These are phyloP conservation scores for Hylomyscus alleni DNA, from an alignment of 2,797 vertebrate genomes.

Conservation along the genomic window DNA sequence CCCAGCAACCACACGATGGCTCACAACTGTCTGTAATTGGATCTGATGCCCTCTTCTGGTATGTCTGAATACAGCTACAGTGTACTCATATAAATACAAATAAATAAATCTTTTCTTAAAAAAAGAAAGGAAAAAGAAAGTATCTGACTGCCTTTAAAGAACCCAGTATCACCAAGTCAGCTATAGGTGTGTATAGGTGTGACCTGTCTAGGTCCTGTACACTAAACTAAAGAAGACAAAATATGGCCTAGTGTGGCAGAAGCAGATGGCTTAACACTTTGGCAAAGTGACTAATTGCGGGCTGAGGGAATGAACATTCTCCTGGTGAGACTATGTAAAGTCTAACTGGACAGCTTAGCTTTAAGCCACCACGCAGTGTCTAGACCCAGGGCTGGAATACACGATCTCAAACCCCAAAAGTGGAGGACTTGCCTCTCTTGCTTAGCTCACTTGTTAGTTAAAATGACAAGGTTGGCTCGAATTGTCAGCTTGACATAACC, in stretches of 20 bases:
- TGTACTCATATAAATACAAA: too few species aligned
- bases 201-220: background rate
- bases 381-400: background rate
- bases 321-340: too few species aligned
- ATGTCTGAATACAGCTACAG: too few species aligned
- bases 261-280: background rate
- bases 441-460: background rate
- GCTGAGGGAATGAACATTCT: background rate
- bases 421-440: background rate
- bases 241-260: background rate
- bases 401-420: background rate
- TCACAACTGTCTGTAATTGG: too few species aligned
- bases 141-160: background rate
- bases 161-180: background rate
- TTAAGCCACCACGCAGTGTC: background rate
- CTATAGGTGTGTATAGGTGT: background rate
- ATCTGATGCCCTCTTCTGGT: too few species aligned
- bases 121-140: background rate
- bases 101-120: background rate
- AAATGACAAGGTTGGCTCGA: background rate
- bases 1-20: too few species aligned
- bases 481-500: background rate
- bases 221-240: background rate
- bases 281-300: background rate
- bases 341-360: background rate